These are phyloP conservation scores for Cydia amplana DNA, from an alignment of 1,140 invertebrate genomes.

Conservation along the genomic window DNA sequence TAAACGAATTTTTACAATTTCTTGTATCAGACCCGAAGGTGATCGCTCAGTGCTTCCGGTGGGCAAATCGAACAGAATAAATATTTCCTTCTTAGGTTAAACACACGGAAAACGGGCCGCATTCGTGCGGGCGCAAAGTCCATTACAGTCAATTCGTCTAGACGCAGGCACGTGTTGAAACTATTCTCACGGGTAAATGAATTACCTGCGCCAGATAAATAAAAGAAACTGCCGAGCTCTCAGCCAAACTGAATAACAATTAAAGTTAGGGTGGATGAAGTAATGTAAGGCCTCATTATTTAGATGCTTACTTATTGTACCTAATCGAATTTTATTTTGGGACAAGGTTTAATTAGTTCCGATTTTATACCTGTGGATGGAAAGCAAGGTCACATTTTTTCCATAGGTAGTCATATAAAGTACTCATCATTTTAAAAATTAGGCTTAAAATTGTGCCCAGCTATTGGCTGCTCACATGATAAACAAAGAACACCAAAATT, in stretches of 20 bases:
- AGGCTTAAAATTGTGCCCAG: neutral
- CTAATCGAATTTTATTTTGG: neutral
- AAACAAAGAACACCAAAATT: too few species aligned
- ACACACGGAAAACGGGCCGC: constrained; percentile 45
- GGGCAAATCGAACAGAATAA: constrained; percentile 37
- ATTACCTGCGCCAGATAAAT: constrained; percentile 66
- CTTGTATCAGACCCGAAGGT: neutral
- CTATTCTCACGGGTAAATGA: constrained; percentile 72
- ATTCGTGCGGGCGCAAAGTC: constrained; percentile 54
- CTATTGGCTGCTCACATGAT: too few species aligned
- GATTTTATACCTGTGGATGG: too few species aligned
- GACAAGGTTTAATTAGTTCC: too few species aligned
- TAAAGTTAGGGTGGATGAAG: constrained; percentile 45
- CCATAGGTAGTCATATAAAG: too few species aligned
- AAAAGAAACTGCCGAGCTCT: constrained; percentile 53
- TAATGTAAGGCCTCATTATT: constrained; percentile 41
- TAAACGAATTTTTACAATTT: constrained; percentile 11
- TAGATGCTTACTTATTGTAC: constrained; percentile 17
- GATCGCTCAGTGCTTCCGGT: neutral
- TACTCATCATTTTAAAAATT: too few species aligned
- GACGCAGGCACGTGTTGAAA: constrained; percentile 68
- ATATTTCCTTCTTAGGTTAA: constrained; percentile 44
- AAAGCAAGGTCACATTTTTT: too few species aligned
- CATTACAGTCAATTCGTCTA: constrained; percentile 67
- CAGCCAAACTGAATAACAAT: constrained; percentile 63